Conservation (phyloP, 1,140 invertebrate species). For the Sarcophaga peregrina region DNA sequence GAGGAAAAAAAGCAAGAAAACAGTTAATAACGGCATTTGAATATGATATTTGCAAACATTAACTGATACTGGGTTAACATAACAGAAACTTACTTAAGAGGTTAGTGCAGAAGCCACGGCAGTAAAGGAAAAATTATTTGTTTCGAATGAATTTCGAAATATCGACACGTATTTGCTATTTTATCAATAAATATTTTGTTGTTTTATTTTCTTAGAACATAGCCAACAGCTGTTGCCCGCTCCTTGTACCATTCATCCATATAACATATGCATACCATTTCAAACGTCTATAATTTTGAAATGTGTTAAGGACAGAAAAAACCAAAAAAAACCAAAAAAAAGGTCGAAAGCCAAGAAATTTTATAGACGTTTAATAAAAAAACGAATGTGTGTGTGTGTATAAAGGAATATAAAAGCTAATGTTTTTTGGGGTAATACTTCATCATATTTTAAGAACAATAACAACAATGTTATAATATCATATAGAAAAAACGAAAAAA, state of each 20-base stretch:
- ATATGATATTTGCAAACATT: background rate
- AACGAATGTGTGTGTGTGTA: too few relatives aligned
- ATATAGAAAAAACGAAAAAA: conserved; percentile 19
- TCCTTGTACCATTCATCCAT: background rate
- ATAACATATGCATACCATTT: background rate
- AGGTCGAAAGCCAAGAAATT: conserved; percentile 18
- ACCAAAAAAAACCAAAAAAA: background rate
- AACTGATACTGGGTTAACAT: too few relatives aligned
- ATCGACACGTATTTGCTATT: conserved; percentile 39
- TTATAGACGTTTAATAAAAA: background rate
- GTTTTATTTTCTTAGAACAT: background rate
- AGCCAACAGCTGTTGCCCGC: background rate
- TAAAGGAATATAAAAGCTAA: background rate
- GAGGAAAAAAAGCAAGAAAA: background rate
- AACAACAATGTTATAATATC: too few relatives aligned
- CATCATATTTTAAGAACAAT: background rate
- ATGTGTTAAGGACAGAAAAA: background rate
- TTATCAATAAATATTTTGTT: conserved; percentile 41
- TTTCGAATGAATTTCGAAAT: background rate
- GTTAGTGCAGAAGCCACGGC: too few relatives aligned
- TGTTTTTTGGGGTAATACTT: background rate
- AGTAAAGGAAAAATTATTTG: conserved; percentile 25
- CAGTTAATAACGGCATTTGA: conserved; percentile 36
- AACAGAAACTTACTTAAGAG: too few relatives aligned
- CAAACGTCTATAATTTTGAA: background rate